These are phyloP conservation scores for Macrosiphum euphorbiae DNA, from an alignment of 2,888 invertebrate species.

Conservation along the genomic window DNA sequence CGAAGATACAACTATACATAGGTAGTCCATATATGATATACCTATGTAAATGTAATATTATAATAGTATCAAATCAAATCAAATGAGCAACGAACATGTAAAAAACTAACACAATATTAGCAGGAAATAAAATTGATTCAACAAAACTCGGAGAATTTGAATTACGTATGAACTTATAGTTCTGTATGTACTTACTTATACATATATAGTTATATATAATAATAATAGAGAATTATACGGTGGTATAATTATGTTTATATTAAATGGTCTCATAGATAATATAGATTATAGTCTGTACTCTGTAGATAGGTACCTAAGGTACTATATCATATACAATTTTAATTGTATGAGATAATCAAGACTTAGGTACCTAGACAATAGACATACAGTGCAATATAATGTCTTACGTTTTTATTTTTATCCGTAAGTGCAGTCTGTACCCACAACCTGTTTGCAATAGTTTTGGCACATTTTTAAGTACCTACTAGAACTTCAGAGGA, in stretches of 20 bases:
- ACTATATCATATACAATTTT: no score
- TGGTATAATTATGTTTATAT: no score
- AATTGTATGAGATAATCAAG: no score
- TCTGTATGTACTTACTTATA: neutral
- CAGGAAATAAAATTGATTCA: neutral
- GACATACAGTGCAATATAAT: no score
- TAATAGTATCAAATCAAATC: neutral
- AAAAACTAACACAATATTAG: neutral
- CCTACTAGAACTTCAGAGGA: neutral
- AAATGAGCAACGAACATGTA: neutral
- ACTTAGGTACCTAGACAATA: no score
- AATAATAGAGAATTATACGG: no score
- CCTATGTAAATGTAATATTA: no score
- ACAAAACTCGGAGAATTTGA: neutral
- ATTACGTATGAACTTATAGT: neutral
- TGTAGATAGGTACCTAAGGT: no score
- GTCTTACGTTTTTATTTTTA: neutral
- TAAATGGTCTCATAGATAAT: no score
- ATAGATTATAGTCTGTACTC: no score
- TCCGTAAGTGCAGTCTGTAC: neutral
- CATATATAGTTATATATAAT: no score
- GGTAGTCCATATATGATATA: neutral
- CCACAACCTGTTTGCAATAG: neutral
- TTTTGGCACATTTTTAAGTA: neutral
- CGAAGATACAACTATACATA: neutral